Percentiles rank a stretch among this genome's conserved stretches.
Conservation (phyloP, 1,140 invertebrate genomes). For the Cherax destructor region DNA sequence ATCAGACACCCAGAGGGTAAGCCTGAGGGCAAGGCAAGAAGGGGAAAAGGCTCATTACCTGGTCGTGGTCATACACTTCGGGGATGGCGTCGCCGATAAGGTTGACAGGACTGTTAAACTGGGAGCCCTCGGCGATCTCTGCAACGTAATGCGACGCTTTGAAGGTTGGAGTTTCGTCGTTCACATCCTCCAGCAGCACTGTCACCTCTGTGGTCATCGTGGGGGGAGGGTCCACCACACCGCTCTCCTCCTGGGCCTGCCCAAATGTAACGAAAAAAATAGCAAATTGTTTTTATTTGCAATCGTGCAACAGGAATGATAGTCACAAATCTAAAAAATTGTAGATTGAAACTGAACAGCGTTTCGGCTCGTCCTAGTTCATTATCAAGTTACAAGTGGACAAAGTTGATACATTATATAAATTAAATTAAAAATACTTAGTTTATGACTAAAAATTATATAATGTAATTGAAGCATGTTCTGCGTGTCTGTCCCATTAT, state of each 20-base stretch:
- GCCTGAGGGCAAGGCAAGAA: not conserved
- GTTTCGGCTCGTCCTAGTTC: no score
- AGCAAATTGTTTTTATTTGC: not conserved
- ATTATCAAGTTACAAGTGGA: no score
- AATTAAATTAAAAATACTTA: no score
- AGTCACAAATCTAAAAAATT: no score
- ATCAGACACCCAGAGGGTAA: not conserved
- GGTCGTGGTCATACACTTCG: slow-evolving; percentile 94
- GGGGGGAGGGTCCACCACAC: slow-evolving; percentile 81
- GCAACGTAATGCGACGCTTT: slow-evolving; percentile 86
- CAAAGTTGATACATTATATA: no score
- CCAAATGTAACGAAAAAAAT: slow-evolving; percentile 69
- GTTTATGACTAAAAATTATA: no score
- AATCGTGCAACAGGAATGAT: no score
- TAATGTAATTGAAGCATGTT: no score
- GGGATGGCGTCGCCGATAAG: slow-evolving; percentile 88
- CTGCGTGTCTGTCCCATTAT: no score
- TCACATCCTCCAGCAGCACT: slow-evolving; percentile 94
- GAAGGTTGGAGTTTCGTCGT: slow-evolving; percentile 94
- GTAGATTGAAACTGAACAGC: no score
- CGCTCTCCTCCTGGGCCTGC: slow-evolving; percentile 83
- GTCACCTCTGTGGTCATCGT: slow-evolving; percentile 92
- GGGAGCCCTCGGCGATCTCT: slow-evolving; percentile 94
- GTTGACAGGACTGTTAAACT: slow-evolving; percentile 90
- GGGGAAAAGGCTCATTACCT: slow-evolving; percentile 78